phyloP scores from a whole-genome alignment of 2,797 vertebrate genomes.

The Lutjanus argentimaculatus region DNA sequence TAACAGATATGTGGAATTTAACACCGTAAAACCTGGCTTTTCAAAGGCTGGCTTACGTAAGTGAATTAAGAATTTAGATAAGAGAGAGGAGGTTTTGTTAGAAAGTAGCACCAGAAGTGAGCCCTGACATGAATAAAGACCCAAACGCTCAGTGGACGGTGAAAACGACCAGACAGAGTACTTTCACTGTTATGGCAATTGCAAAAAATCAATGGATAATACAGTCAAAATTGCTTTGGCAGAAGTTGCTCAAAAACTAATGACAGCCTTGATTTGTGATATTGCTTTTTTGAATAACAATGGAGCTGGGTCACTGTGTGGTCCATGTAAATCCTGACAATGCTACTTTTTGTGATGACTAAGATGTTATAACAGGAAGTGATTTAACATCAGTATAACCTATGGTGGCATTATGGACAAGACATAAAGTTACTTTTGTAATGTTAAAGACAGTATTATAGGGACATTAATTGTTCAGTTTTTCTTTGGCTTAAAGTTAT shows the following conservation, averaged over 20 bases:
- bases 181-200: neutral
- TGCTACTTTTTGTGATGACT: neutral
- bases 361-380: neutral
- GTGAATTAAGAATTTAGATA: slow-evolving; percentile 23
- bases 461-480: neutral
- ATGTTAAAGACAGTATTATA: neutral
- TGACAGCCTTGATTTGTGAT: neutral
- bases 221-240: neutral
- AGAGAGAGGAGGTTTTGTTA: slow-evolving; percentile 9
- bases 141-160: slow-evolving; percentile 6
- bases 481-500: neutral
- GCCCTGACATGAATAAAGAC: neutral
- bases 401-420: neutral
- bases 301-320: neutral
- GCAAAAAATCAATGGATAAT: neutral
- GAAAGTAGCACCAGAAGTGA: slow-evolving; percentile 23
- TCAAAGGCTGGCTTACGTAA: neutral
- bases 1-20: slow-evolving; percentile 5
- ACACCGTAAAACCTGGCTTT: slow-evolving; percentile 18
- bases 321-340: neutral
- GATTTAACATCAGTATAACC: neutral
- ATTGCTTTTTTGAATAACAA: neutral
- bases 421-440: neutral
- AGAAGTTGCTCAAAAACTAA: neutral
- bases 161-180: neutral